Evolutionary conservation across 2,797 vertebrate species (phyloP), one percentile per base, ranked within the genome.

Genomic region (Esox lucius): DNA sequence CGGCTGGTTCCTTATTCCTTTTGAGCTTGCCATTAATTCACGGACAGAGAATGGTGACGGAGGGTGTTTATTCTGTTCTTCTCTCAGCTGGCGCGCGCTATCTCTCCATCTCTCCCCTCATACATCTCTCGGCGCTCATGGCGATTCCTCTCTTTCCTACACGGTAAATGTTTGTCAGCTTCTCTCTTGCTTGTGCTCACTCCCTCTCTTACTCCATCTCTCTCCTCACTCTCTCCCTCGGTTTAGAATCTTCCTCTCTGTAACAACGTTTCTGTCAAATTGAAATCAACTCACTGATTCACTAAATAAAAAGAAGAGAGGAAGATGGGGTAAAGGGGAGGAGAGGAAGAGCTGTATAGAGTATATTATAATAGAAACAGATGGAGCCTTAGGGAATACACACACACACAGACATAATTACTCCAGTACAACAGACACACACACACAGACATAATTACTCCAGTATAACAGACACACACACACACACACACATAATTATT

Each of bases 31-130:
- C 35, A 7, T 39, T 39, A 39, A 3, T 39, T 39, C 35, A 3
- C 19, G 70, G 24, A 31, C n/a, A n/a, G 24, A 26, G 22, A 26
- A 7, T n/a, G n/a, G n/a, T n/a, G 24, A 65, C 59, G 59, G 70
- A 66, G 66, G 65, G 51, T 51, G 71, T 46, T n/a, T n/a, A n/a
- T n/a, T 69, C 26, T 48, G n/a, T 26, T 68, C 28, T 33, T 48
- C 53, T 9, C 22, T 17, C 31, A 33, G 35, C 51, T 28, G 48
- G 22, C 49, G 49, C 31, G 51, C 67, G 16, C 22, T 56, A 16
- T 49, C 67, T 49, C 61, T 48, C 35, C 22, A 65, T 59, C 71
- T 73, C 66, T 28, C 65, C 42, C 46, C 33, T 35, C 19, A 74
- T 64, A 39, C 56, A 48, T 65, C 79, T 24, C 66, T 35, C 35